Percentiles rank a stretch among this genome's conserved stretches.
These are phyloP conservation scores for Gymnothorax reevesii DNA, from an alignment of 2,797 vertebrate species.

Conservation along the genomic window DNA sequence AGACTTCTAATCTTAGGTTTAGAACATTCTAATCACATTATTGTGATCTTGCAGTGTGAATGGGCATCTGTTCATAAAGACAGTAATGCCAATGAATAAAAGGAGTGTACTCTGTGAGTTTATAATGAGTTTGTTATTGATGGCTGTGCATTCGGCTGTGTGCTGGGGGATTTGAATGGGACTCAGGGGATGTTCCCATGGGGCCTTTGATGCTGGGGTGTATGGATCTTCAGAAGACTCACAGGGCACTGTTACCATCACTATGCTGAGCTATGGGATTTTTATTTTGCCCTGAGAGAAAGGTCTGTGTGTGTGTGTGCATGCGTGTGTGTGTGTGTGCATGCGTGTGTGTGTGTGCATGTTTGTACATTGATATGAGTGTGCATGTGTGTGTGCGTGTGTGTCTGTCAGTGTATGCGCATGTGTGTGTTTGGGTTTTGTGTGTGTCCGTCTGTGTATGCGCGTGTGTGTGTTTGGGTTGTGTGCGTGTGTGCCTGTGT, in stretches of 20 bases:
- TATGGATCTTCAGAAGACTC: neutral
- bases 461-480: no score
- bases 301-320: no score
- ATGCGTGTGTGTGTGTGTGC: no score
- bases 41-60: no score
- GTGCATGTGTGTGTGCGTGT: no score
- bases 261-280: neutral
- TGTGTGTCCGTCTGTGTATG: no score
- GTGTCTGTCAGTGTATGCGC: no score
- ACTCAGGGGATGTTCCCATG: neutral
- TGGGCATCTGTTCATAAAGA: neutral
- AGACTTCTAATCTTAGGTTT: no score
- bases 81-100: neutral
- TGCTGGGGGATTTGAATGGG: neutral
- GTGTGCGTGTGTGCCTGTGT: no score
- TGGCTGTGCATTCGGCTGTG: neutral
- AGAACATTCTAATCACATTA: no score
- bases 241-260: neutral
- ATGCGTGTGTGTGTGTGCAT: neutral
- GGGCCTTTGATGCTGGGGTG: neutral
- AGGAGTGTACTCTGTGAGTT: neutral
- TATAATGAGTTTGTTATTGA: neutral
- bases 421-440: no score
- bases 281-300: neutral
- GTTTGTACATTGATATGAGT: no score